These are phyloP conservation scores for Ernsta delagoae DNA, from an alignment of 2,888 invertebrate species.

Conservation along the genomic window DNA sequence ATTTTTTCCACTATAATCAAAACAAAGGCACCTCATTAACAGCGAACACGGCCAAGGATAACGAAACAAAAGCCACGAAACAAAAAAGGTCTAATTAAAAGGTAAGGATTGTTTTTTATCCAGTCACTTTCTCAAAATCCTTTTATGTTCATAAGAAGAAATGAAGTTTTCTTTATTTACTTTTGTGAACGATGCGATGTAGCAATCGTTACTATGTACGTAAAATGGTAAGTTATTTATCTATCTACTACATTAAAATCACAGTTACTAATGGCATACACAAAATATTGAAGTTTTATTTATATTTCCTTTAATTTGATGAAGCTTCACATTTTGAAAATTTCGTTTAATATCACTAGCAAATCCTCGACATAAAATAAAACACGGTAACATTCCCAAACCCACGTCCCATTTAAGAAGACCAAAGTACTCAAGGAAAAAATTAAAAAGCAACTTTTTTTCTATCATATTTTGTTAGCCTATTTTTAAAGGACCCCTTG, in stretches of 20 bases:
- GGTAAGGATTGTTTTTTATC: conserved; percentile 12
- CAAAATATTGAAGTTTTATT: too few species aligned
- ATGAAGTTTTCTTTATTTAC: neutral
- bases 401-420: too few species aligned
- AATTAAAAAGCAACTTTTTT: neutral
- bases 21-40: conserved; percentile 26
- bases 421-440: neutral
- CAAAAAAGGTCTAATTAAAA: conserved; percentile 26
- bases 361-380: too few species aligned
- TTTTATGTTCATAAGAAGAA: neutral
- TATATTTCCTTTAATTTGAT: too few species aligned
- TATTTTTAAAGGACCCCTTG: neutral
- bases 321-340: too few species aligned
- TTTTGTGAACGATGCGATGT: too few species aligned
- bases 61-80: conserved; percentile 12
- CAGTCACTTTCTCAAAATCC: neutral
- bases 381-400: too few species aligned
- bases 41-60: conserved; percentile 19
- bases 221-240: too few species aligned
- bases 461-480: neutral
- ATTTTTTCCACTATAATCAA: conserved; percentile 9
- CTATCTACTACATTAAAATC: too few species aligned
- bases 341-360: too few species aligned
- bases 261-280: too few species aligned
- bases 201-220: too few species aligned